Base-by-base conservation (phyloP, 2,888 invertebrate genomes). In the Cryptus viduatorius region DNA sequence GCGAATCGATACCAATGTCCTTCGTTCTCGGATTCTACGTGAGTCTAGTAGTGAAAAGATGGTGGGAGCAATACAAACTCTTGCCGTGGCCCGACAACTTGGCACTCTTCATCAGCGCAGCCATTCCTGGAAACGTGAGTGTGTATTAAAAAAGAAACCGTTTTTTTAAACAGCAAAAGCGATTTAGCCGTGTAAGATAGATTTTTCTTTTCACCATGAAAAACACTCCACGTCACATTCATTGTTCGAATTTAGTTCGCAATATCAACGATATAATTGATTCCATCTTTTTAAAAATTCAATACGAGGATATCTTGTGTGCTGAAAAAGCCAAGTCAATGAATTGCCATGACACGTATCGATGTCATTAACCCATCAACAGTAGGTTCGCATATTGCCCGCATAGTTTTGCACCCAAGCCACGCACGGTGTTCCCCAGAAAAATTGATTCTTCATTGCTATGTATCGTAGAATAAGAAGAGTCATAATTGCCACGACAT, bases 11-110 rank as follows among this genome's bases (percentile, higher is more conserved):
- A 92, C 98, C 98, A 53, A 97, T 99, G 96, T 98, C 98, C 44
- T 98, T 99, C 95, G 98, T 98, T 77, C 95, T 99, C 88, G 98
- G 98, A 82, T 98, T 99, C 95, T 98, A 98, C 94, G 98, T 98
- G 87, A 97, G 97, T 90, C 95, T 98, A 89, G 97, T 98, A 75
- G 98, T 98, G 89, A 97, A 97, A 92, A 95, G 98, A 90, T 98
- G 98, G 98, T 98, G 98, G 98, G 98, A 98, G 92, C 98, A 98
- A 94, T 98, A 98, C 95, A 96, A 97, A 94, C 95, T 98, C 86
- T 95, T 98, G 87, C 98, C 98, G 4, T 98, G 98, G 98, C 98
- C 98, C 0, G 98, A 98, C 94, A 98, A 98, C 85, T 95, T 98
- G 90, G 98, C 98, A 64, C 96, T 98, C 86, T 98, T 98, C 94